phyloP scores from a whole-genome alignment of 1,140 invertebrate species.

The Drosophila navojoa region DNA sequence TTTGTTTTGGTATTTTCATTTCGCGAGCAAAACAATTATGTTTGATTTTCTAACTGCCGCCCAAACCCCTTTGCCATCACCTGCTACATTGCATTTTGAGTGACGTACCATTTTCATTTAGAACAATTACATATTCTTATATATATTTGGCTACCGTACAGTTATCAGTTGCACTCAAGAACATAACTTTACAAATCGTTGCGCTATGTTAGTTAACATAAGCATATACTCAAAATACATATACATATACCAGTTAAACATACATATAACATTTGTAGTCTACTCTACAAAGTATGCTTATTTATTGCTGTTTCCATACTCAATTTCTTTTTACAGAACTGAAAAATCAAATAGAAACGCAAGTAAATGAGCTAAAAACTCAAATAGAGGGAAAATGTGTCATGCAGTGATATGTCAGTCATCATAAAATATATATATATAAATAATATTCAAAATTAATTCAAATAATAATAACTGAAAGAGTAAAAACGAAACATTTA shows the following conservation, averaged over 20 bases:
- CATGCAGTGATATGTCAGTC: conserved; percentile 90
- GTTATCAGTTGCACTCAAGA: conserved; percentile 36
- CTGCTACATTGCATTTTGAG: conserved; percentile 43
- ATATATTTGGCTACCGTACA: conserved; percentile 19
- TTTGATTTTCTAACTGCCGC: background rate
- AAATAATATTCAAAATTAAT: conserved; percentile 41
- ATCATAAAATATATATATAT: conserved; percentile 59
- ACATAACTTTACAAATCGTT: conserved; percentile 12
- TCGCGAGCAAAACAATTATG: conserved; percentile 1
- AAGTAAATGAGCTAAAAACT: conserved; percentile 96
- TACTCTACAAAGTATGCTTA: conserved; percentile 84
- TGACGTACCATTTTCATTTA: conserved; percentile 30
- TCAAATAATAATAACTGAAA: conserved; percentile 23
- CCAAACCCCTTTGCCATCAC: background rate
- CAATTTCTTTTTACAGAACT: conserved; percentile 90
- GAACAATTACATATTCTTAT: conserved; percentile 12
- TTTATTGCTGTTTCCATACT: conserved; percentile 84
- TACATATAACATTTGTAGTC: conserved; percentile 76
- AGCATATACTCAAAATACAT: conserved; percentile 69
- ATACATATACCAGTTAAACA: conserved; percentile 78
- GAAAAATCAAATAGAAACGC: conserved; percentile 97
- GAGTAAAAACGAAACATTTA: conserved; percentile 44
- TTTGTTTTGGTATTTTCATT: conserved; percentile 4
- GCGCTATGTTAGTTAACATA: conserved; percentile 41
- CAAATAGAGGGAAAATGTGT: conserved; percentile 97